Evolutionary conservation across 2,888 invertebrate genomes (phyloP).

Genomic region (Tenthredo mesomela): DNA sequence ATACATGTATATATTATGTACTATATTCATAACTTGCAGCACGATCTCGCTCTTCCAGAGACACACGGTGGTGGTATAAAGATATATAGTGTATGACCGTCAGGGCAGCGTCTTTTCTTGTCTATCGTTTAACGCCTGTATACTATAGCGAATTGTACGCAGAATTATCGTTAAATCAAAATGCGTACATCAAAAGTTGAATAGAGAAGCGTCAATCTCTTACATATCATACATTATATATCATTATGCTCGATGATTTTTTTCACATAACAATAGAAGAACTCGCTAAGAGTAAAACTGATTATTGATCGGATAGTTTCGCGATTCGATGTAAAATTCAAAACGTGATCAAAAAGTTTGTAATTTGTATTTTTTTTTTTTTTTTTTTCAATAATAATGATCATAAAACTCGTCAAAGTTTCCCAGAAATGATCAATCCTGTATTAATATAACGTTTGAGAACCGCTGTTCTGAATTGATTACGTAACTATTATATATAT

Average conservation of each 20-base stretch:
- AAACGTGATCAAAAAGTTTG: background rate
- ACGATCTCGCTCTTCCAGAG: background rate
- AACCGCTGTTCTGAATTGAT: constrained; percentile 8
- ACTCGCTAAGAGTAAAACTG: background rate
- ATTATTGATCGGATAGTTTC: background rate
- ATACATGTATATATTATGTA: background rate
- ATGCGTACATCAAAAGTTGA: background rate
- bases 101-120: background rate
- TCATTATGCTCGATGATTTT: background rate
- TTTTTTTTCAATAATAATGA: background rate
- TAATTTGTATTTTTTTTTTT: no score
- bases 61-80: background rate
- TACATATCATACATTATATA: background rate
- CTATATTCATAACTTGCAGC: background rate
- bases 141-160: background rate
- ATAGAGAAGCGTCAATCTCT: background rate
- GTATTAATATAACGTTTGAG: constrained; percentile 6
- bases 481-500: constrained; percentile 9
- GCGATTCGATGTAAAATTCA: background rate
- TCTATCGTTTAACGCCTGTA: background rate
- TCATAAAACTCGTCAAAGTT: no score
- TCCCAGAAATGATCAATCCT: background rate
- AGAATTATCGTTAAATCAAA: background rate
- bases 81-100: background rate
- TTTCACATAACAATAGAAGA: background rate